A percentile compares a stretch with the other conserved stretches of the same genome.
Conservation (phyloP, 1,140 invertebrate genomes). For the Bombus haemorrhoidalis region DNA sequence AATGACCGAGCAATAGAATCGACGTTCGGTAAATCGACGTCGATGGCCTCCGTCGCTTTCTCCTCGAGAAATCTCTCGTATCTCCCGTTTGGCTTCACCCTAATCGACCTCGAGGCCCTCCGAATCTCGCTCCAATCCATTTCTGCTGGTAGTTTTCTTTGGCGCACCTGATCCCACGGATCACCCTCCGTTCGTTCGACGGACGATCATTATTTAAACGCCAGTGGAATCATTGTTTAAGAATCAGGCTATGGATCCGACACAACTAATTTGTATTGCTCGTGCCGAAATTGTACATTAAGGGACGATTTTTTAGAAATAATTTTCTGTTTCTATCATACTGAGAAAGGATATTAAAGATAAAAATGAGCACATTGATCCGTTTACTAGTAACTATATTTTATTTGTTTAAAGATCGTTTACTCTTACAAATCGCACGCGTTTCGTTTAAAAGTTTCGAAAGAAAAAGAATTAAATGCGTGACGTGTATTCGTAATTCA, state of each 20-base stretch:
- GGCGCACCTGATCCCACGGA: slow-evolving; percentile 63
- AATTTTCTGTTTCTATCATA: too few relatives aligned
- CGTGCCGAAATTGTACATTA: background rate
- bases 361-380: too few relatives aligned
- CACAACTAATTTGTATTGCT: background rate
- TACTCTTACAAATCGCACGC: too few relatives aligned
- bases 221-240: slow-evolving; percentile 60
- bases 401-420: too few relatives aligned
- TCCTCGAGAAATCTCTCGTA: slow-evolving; percentile 63
- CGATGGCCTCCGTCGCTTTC: slow-evolving; percentile 52
- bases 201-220: slow-evolving; percentile 67
- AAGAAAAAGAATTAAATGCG: background rate
- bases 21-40: slow-evolving; percentile 59
- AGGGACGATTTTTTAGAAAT: background rate
- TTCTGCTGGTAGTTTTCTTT: slow-evolving; percentile 66
- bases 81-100: slow-evolving; percentile 67
- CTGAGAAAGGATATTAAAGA: background rate
- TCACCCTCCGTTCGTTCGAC: slow-evolving; percentile 35
- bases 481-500: background rate
- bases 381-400: too few relatives aligned
- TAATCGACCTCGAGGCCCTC: slow-evolving; percentile 65
- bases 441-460: background rate
- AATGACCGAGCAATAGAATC: slow-evolving; percentile 56
- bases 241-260: background rate
- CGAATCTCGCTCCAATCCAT: slow-evolving; percentile 69